Percentiles rank a stretch among this genome's conserved stretches.
Evolutionary conservation across 2,888 invertebrate species (phyloP).

Genomic region (Standfussiana lucernea): DNA sequence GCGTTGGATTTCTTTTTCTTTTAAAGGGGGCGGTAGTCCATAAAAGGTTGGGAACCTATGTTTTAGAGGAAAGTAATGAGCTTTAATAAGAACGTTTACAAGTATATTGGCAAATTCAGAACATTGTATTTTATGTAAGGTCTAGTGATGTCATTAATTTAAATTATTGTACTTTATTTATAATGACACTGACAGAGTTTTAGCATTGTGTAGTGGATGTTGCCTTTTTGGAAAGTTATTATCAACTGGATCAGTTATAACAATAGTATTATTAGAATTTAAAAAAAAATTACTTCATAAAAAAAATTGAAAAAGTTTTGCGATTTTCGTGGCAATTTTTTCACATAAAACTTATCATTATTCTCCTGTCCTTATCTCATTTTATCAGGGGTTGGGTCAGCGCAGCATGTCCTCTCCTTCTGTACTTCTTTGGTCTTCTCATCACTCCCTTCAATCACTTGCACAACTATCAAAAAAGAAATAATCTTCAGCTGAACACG

Average conservation of each 20-base stretch:
- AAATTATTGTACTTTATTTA: no score
- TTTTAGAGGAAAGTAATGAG: neutral
- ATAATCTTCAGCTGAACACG: constrained; percentile 24
- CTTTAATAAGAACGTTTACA: neutral
- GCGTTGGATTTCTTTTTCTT: no score
- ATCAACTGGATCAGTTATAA: neutral
- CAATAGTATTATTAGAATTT: neutral
- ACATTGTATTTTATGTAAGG: neutral
- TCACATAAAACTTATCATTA: neutral
- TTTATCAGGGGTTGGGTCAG: no score
- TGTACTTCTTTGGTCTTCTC: neutral
- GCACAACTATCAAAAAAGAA: constrained; percentile 4
- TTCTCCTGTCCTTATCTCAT: neutral
- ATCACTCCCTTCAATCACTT: neutral
- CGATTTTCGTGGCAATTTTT: neutral
- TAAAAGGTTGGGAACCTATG: no score
- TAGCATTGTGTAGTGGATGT: neutral
- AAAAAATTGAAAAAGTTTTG: neutral
- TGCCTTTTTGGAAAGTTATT: neutral
- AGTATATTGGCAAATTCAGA: neutral
- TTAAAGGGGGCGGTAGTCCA: no score
- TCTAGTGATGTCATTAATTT: neutral
- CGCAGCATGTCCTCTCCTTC: neutral
- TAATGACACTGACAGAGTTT: no score
- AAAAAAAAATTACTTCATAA: neutral